Conservation (phyloP, 2,888 invertebrate genomes). For the Drosophila siamana region DNA sequence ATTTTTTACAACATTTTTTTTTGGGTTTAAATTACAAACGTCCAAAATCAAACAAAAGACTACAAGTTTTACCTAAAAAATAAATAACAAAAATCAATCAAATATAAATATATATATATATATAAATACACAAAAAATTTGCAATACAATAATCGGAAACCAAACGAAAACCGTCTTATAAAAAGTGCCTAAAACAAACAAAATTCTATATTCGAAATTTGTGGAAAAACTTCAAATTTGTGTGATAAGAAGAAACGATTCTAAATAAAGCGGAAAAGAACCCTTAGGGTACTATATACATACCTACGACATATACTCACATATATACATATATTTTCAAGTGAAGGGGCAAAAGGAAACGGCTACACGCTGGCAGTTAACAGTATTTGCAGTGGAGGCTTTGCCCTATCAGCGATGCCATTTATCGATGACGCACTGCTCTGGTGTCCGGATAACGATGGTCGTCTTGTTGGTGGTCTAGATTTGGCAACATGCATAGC, state of each 20-base stretch:
- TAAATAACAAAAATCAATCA: conserved; percentile 3
- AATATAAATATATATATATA: conserved; percentile 23
- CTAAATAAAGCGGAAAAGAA: conserved; percentile 1
- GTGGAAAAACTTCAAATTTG: conserved; percentile 27
- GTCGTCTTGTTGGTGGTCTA: conserved; percentile 91
- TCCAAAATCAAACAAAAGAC: conserved; percentile 49
- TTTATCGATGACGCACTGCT: conserved; percentile 97
- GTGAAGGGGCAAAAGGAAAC: conserved; percentile 61
- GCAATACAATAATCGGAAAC: conserved; percentile 47
- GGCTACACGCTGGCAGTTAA: conserved; percentile 85
- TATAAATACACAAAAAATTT: conserved; percentile 15
- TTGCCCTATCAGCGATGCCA: conserved; percentile 92
- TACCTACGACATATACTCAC: conserved; percentile 1
- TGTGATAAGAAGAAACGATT: conserved; percentile 58
- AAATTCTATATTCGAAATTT: conserved; percentile 30
- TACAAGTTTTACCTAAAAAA: conserved; percentile 19
- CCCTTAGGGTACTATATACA: neutral
- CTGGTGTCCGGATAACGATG: conserved; percentile 98
- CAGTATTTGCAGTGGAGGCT: conserved; percentile 85
- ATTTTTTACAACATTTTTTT: conserved; percentile 33
- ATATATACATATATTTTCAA: conserved; percentile 47
- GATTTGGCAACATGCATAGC: conserved; percentile 95
- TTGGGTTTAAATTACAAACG: conserved; percentile 30
- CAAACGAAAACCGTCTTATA: conserved; percentile 77
- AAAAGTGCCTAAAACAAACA: conserved; percentile 75